Base-by-base conservation (phyloP, 2,113 vertebrate species). In the Chloroceryle aenea region DNA sequence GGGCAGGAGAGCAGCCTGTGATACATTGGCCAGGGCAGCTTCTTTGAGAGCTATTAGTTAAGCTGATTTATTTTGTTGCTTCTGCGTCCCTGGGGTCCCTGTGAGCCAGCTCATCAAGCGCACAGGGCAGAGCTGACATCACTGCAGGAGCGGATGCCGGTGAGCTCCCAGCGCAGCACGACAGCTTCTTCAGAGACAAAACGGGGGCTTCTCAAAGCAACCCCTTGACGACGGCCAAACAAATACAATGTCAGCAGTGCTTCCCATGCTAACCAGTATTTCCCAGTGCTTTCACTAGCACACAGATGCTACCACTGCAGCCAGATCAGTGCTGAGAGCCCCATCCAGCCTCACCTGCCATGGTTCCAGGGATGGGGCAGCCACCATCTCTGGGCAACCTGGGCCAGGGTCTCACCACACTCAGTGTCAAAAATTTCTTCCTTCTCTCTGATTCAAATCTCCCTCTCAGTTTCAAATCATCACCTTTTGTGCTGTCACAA, bases 51-150 rank as follows among this genome's bases (percentile, higher is more conserved):
- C 62, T 34, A 3, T 83, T 83, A 80, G 59, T 85, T 83, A 80
- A 47, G 79, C 18, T 52, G 79, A 71, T 93, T 90, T 88, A 59
- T 92, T 95, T 63, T 79, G 85, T 72, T 71, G 74, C 74, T 71
- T 87, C 52, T 25, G 8, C 20, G 30, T 90, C 74, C 61, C 61
- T 2, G 2, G 42, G 66, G 71, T 69, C 53, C 43, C 71, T 18
- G 17, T 20, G 71, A 93, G 66, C 74, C 53, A 47, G 2, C 71
- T 79, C 53, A 20, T 29, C 10, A 10, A 8, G 4, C 1, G 13
- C 71, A 29, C 26, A 18, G 56, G 66, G 71, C 88, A 79, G 89
- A 92, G 86, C 53, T 59, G 80, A 26, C 43, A 0, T 11, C 69
- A 52, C 62, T 13, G 74, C 69, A 50, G 52, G 53, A 53, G 48